phyloP scores from a whole-genome alignment of 1,140 invertebrate species.

The Agrilus planipennis region DNA sequence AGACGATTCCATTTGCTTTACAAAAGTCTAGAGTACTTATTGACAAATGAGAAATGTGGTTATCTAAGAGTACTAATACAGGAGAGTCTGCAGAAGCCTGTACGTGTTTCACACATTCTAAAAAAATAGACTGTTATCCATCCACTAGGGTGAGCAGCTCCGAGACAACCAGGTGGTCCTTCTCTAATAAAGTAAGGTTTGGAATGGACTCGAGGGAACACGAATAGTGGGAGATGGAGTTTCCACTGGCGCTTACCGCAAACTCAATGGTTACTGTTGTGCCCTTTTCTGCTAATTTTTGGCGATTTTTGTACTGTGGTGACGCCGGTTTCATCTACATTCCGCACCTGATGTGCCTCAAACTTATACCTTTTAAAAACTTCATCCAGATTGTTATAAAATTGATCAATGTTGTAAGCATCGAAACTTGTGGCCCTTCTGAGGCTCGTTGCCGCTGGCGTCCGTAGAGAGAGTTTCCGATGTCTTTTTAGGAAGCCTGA shows the following conservation, averaged over 20 bases:
- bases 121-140: background rate
- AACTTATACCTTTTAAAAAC: background rate
- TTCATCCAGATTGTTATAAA: constrained; percentile 1
- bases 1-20: constrained; percentile 6
- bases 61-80: constrained; percentile 2
- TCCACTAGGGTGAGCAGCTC: background rate
- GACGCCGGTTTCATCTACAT: constrained; percentile 18
- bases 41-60: constrained; percentile 6
- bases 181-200: background rate
- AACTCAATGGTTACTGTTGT: constrained; percentile 4
- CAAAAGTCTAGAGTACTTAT: constrained; percentile 2
- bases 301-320: constrained; percentile 13
- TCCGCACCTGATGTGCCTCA: constrained; percentile 4
- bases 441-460: constrained; percentile 4
- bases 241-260: background rate
- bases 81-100: background rate
- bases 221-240: background rate
- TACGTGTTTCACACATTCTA: background rate
- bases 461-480: background rate
- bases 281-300: constrained; percentile 14
- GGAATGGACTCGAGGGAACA: background rate
- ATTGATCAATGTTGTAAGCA: constrained; percentile 1
- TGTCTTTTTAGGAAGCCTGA: background rate
- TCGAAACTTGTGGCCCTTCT: constrained; percentile 6
- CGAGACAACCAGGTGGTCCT: background rate